Evolutionary conservation across 2,113 vertebrate species (phyloP).

Genomic region (Conger conger): DNA sequence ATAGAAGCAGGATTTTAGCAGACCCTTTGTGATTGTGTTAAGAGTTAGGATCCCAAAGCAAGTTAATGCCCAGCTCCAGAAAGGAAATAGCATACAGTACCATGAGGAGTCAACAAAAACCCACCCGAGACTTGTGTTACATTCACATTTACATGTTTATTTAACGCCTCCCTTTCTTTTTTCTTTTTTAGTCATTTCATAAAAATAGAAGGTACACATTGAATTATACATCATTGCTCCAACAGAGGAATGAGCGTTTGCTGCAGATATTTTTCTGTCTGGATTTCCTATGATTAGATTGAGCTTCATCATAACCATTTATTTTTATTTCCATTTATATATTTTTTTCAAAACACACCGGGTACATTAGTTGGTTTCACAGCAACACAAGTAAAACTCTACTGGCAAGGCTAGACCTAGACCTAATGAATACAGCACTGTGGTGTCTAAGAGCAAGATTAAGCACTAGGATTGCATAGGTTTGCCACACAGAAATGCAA

Average conservation of each 20-base stretch:
- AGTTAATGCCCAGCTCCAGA: neutral
- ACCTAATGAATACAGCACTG: constrained; percentile 51
- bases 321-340: neutral
- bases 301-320: constrained; percentile 27
- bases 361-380: constrained; percentile 47
- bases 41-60: neutral
- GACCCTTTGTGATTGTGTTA: neutral
- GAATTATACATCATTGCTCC: constrained; percentile 34
- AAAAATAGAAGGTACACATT: constrained; percentile 62
- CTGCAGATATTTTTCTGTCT: constrained; percentile 36
- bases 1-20: neutral
- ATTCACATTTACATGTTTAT: constrained; percentile 63
- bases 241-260: constrained; percentile 35
- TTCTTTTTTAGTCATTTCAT: constrained; percentile 44
- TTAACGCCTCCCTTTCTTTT: constrained; percentile 38
- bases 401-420: constrained; percentile 50
- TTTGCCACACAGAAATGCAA: constrained; percentile 58
- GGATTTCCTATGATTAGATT: constrained; percentile 40
- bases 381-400: constrained; percentile 55
- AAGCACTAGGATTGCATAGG: constrained; percentile 66
- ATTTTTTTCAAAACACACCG: constrained; percentile 41
- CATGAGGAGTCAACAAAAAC: constrained; percentile 17
- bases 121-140: constrained; percentile 38
- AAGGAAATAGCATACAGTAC: neutral
- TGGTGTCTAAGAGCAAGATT: constrained; percentile 44